Evolutionary conservation across 2,888 invertebrate species (phyloP).

Genomic region (Pachymerium ferrugineum): DNA sequence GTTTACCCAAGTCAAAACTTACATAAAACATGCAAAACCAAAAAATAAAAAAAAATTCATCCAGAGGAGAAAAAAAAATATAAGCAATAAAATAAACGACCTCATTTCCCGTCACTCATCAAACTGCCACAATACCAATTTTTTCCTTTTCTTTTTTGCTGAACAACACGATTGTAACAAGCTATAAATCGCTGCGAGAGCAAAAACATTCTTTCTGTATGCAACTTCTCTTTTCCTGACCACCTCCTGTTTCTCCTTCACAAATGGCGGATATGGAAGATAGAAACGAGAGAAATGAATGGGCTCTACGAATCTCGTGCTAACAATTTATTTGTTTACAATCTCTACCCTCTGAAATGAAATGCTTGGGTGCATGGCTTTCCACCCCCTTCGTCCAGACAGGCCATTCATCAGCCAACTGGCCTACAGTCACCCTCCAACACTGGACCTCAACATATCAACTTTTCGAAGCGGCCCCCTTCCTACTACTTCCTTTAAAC

Average conservation of each 20-base stretch:
- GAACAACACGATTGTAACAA: slow-evolving; percentile 15
- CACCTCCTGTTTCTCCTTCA: slow-evolving; percentile 16
- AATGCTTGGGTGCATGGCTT: slow-evolving; percentile 25
- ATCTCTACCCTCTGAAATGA: slow-evolving; percentile 25
- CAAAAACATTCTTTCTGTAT: slow-evolving; percentile 4
- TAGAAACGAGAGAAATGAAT: slow-evolving; percentile 17
- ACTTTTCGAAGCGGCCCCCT: background rate
- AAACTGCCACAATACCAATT: slow-evolving; percentile 22
- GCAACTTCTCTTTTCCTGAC: slow-evolving; percentile 22
- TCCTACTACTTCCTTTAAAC: background rate
- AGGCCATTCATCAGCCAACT: slow-evolving; percentile 24
- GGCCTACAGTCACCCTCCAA: slow-evolving; percentile 11
- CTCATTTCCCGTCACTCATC: slow-evolving; percentile 25
- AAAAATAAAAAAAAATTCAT: background rate
- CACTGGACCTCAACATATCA: slow-evolving; percentile 5
- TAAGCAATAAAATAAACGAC: slow-evolving; percentile 22
- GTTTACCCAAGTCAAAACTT: slow-evolving; percentile 8
- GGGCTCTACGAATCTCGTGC: slow-evolving; percentile 20
- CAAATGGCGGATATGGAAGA: slow-evolving; percentile 24
- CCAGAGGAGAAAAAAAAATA: background rate
- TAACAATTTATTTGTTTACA: slow-evolving; percentile 24
- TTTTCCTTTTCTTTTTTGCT: background rate
- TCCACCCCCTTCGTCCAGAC: slow-evolving; percentile 27
- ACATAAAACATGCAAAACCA: slow-evolving; percentile 14
- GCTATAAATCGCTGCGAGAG: slow-evolving; percentile 7